These are phyloP conservation scores for Chelidonichthys spinosus DNA, from an alignment of 2,797 vertebrate species.

Conservation along the genomic window DNA sequence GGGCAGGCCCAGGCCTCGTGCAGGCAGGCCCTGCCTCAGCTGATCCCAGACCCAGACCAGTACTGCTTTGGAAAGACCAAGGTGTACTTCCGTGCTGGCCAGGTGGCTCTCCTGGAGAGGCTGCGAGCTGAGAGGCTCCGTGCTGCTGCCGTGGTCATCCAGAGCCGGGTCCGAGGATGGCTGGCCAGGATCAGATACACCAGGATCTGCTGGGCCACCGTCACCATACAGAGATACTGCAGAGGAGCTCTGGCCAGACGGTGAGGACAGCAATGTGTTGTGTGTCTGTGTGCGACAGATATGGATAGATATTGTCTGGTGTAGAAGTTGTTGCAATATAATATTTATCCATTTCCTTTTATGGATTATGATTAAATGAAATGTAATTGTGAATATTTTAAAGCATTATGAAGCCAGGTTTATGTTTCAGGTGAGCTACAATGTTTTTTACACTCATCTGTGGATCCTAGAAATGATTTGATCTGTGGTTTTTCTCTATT, in stretches of 20 bases:
- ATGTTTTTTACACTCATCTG: background rate
- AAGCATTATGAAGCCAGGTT: background rate
- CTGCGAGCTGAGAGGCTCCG: conserved; percentile 77
- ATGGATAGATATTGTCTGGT: background rate
- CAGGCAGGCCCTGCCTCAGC: conserved; percentile 65
- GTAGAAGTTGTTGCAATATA: background rate
- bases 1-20: conserved; percentile 72
- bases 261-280: conserved; percentile 58
- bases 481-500: background rate
- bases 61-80: conserved; percentile 86
- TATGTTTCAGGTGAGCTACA: too few species aligned
- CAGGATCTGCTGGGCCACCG: conserved; percentile 41
- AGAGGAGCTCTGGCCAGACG: conserved; percentile 81
- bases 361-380: background rate
- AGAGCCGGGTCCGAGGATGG: conserved; percentile 84
- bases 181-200: conserved; percentile 69
- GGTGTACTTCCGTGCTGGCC: conserved; percentile 84
- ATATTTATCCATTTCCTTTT: background rate
- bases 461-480: background rate
- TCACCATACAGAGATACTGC: conserved; percentile 80
- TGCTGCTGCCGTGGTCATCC: conserved; percentile 80
- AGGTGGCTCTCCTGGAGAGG: conserved; percentile 86
- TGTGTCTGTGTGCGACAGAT: fast-evolving
- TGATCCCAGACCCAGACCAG: conserved; percentile 81
- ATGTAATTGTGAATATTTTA: background rate